Conservation (phyloP, 2,797 vertebrate genomes). For the Chloroceryle inda region DNA sequence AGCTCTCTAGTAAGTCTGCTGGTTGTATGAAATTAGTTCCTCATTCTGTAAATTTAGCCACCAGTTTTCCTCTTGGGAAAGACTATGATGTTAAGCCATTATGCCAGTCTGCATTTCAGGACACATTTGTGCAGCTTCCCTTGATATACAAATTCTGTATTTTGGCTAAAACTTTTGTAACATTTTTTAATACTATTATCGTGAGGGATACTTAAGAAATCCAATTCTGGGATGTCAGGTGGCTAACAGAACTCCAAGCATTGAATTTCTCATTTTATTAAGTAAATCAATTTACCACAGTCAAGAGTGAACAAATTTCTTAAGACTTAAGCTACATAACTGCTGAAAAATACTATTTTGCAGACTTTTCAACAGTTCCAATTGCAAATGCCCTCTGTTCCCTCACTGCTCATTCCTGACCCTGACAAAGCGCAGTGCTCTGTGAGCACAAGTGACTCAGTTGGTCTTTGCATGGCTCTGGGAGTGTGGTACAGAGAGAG, state of each 20-base stretch:
- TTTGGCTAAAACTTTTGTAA: background rate
- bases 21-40: background rate
- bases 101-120: background rate
- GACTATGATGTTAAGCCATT: background rate
- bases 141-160: background rate
- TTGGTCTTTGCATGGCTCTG: fast-evolving
- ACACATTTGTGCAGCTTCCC: background rate
- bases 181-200: background rate
- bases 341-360: background rate
- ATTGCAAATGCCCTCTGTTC: background rate
- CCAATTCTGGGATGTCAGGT: background rate
- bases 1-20: background rate
- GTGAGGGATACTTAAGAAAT: background rate
- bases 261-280: background rate
- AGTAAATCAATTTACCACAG: background rate
- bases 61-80: background rate
- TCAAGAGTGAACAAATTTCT: background rate
- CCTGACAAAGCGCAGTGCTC: background rate
- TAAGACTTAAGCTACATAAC: background rate
- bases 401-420: background rate
- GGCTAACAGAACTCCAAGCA: background rate
- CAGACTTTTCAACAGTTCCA: background rate
- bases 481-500: fast-evolving
- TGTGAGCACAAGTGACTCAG: background rate
- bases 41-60: background rate